Evolutionary conservation across 1,140 invertebrate species (phyloP).

Genomic region (Atta colombica): DNA sequence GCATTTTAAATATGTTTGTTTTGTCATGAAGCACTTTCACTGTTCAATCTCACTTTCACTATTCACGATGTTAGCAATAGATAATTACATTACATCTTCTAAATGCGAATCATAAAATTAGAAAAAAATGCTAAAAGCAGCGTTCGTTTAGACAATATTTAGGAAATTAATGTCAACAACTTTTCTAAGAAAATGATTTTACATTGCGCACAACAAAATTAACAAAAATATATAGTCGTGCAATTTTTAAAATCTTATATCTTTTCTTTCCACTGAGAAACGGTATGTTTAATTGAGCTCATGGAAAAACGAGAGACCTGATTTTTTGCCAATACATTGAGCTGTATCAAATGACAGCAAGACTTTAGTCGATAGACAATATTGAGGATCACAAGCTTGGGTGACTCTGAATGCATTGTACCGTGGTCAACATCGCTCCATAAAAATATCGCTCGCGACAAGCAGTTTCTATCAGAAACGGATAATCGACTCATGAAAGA

Average conservation of each 20-base stretch:
- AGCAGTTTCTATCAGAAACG: constrained; percentile 49
- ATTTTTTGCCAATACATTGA: background rate
- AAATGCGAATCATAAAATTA: constrained; percentile 17
- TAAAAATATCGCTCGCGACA: constrained; percentile 49
- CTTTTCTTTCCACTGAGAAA: background rate
- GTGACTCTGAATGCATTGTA: constrained; percentile 34
- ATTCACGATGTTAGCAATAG: background rate
- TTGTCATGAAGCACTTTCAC: constrained; percentile 29
- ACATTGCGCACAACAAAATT: background rate
- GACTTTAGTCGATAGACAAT: constrained; percentile 49
- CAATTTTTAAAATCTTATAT: background rate
- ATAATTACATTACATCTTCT: constrained; percentile 2
- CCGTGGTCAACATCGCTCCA: constrained; percentile 40
- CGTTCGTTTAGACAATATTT: background rate
- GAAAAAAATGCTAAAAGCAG: background rate
- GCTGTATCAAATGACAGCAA: constrained; percentile 14
- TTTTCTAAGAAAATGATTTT: constrained; percentile 15
- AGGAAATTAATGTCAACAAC: background rate
- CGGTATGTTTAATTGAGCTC: background rate
- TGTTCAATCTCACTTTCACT: constrained; percentile 48
- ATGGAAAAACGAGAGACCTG: background rate
- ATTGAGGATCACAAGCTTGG: constrained; percentile 52
- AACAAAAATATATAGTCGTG: background rate
- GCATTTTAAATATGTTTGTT: constrained; percentile 12
- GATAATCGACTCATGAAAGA: constrained; percentile 39